phyloP scores from a whole-genome alignment of 2,888 invertebrate genomes.

The Bellardia bayeri region DNA sequence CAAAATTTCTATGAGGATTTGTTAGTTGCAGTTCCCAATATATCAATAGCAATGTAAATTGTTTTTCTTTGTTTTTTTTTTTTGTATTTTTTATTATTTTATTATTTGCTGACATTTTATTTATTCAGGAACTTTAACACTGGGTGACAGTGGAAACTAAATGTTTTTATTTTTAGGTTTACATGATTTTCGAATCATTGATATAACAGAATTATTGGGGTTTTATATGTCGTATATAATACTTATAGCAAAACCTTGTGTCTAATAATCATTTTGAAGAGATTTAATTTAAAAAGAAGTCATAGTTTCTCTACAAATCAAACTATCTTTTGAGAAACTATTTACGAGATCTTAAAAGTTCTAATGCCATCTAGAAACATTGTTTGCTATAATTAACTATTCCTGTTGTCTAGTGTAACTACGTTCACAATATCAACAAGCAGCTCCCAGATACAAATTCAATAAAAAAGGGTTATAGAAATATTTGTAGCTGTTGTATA shows the following conservation, averaged over 20 bases:
- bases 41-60: constrained; percentile 53
- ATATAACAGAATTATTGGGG: too few species aligned
- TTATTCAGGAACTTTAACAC: constrained; percentile 53
- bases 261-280: too few species aligned
- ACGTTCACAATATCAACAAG: constrained; percentile 17
- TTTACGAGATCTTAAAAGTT: too few species aligned
- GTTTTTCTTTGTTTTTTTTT: constrained; percentile 5
- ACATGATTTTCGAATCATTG: too few species aligned
- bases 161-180: not conserved
- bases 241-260: too few species aligned
- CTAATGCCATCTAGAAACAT: too few species aligned
- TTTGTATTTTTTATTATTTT: not conserved
- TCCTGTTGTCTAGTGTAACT: constrained; percentile 24
- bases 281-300: too few species aligned
- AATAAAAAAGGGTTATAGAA: constrained; percentile 39
- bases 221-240: too few species aligned
- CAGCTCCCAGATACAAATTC: not conserved
- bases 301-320: too few species aligned
- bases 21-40: constrained; percentile 37
- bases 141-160: not conserved
- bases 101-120: constrained; percentile 42
- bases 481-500: constrained; percentile 20
- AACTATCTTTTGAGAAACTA: too few species aligned
- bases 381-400: not conserved
- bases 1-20: constrained; percentile 32